Evolutionary conservation across 53 echinoderm and acorn worm species (phyloP), one percentile per base, ranked within the genome.

Genomic region (Luidia sarsii): DNA sequence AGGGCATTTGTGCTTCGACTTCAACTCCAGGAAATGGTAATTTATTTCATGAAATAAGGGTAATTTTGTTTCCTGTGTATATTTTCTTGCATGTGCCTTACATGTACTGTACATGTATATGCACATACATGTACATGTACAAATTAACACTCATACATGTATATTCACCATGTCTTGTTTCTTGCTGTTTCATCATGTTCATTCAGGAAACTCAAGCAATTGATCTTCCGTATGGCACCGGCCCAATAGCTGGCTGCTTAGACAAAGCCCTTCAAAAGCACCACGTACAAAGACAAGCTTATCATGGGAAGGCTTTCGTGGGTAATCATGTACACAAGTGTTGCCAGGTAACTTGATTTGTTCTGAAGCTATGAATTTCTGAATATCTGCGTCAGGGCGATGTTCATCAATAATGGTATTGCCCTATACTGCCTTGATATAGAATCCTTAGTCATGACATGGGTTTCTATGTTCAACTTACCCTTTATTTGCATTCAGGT

Each of bases 271-370:
- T 82, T 3, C 55, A 56, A 16, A 37, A 18, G n/a, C 39, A 36
- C 27, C 15, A 82, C 6, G 68, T 82, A 1, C 59, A 43, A 2
- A 14, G 82, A 1, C 82, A 82, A 30, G 68, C 60, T 0, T 82
- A 68, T 36, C 68, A 68, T 45, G 82, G 67, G 20, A 57, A 36
- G n/a, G 50, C 64, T 4, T 82, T 82, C 21, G 82, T 82, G 33
- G 69, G 82, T 3, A 82, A 82, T 41, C 82, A 68, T 29, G 69
- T 68, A 3, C 67, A 56, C 46, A 68, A 43, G 39, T 82, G 82
- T 57, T 82, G 69, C 56, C 54, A 82, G 82, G 82, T 82, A 82
- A 22, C 14, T 20, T 35, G n/a, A n/a, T n/a, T n/a, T n/a, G n/a
- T n/a, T n/a, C n/a, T n/a, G n/a, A n/a, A n/a, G n/a, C n/a, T n/a